Conservation (phyloP, 2,797 vertebrate genomes). For the Glossophaga mutica region DNA sequence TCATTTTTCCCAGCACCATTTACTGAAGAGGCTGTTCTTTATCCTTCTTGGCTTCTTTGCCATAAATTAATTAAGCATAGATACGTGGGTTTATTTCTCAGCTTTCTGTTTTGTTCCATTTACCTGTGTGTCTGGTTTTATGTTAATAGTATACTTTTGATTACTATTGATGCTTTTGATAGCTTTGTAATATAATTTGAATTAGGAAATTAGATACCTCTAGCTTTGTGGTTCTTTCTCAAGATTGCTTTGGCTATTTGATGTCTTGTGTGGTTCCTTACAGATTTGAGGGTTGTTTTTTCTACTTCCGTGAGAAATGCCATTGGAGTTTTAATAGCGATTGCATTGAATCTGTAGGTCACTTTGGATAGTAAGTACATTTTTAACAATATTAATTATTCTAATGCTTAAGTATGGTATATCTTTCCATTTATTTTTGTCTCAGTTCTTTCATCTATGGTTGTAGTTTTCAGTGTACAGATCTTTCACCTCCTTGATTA, state of each 20-base stretch:
- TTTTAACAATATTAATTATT: background rate
- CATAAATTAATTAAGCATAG: background rate
- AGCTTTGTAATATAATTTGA: conserved; percentile 3
- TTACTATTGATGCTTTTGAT: background rate
- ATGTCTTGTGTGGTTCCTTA: background rate
- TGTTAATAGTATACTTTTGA: background rate
- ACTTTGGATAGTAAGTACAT: background rate
- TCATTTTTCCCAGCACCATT: background rate
- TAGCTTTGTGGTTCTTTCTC: background rate
- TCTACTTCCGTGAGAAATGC: background rate
- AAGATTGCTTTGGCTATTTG: background rate
- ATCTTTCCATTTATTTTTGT: background rate
- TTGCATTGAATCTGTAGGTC: background rate
- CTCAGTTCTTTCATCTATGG: background rate
- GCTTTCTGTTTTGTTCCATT: background rate
- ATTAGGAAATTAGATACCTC: background rate
- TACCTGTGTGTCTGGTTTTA: background rate
- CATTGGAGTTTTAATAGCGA: background rate
- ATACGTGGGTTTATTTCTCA: background rate
- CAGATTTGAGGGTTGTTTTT: conserved; percentile 1
- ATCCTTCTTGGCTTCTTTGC: background rate
- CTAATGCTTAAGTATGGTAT: background rate
- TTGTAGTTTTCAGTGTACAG: background rate
- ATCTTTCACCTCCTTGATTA: background rate
- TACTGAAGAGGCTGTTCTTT: background rate